Evolutionary conservation across 2,888 invertebrate species (phyloP).

Genomic region (Drosophila flavopinicola): DNA sequence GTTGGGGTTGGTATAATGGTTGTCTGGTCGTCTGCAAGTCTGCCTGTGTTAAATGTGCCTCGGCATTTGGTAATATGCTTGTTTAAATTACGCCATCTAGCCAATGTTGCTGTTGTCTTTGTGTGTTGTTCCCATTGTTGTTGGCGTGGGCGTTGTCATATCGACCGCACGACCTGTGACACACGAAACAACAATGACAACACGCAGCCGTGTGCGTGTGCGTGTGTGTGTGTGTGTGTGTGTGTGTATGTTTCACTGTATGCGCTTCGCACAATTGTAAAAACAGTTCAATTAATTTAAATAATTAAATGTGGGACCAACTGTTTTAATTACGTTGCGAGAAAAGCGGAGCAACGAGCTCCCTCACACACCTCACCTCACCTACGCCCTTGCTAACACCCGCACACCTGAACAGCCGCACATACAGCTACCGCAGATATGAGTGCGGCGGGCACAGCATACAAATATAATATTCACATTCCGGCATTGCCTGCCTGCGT

Average conservation of each 20-base stretch:
- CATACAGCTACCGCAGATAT: constrained; percentile 17
- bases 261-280: constrained; percentile 57
- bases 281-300: constrained; percentile 79
- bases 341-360: constrained; percentile 21
- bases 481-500: constrained; percentile 20
- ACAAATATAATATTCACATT: constrained; percentile 55
- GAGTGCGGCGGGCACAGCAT: constrained; percentile 20
- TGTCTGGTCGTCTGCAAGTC: constrained; percentile 33
- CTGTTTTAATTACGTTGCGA: constrained; percentile 73
- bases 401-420: neutral
- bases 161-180: constrained; percentile 71
- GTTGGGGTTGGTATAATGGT: constrained; percentile 5
- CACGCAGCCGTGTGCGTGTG: constrained; percentile 21
- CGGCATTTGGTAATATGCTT: constrained; percentile 73
- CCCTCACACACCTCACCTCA: constrained; percentile 8
- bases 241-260: constrained; percentile 4
- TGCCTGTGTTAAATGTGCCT: constrained; percentile 58
- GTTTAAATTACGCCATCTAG: constrained; percentile 67
- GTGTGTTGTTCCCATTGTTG: constrained; percentile 18
- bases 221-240: constrained; percentile 5
- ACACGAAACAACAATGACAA: constrained; percentile 47
- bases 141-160: constrained; percentile 70
- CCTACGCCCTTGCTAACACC: constrained; percentile 12
- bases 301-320: constrained; percentile 75
- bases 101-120: constrained; percentile 16